phyloP scores from a whole-genome alignment of 2,888 invertebrate genomes.

The Campaea margaritaria region DNA sequence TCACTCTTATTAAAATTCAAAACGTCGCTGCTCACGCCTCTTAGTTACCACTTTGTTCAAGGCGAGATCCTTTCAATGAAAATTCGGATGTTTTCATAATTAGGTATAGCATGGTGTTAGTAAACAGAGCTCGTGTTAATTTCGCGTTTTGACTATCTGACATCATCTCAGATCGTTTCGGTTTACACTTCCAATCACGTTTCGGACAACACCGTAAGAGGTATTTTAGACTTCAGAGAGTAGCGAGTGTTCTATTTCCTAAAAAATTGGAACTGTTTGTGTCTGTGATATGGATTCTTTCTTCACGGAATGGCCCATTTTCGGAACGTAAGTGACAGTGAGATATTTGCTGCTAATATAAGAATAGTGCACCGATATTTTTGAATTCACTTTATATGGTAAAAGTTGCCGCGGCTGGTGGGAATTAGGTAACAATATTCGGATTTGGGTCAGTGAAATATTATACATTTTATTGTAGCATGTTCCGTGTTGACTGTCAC shows the following conservation, averaged over 20 bases:
- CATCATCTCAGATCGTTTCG: conserved; percentile 75
- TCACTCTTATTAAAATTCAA: conserved; percentile 26
- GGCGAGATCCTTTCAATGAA: conserved; percentile 29
- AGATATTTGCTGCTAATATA: not conserved
- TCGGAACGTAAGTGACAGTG: conserved; percentile 23
- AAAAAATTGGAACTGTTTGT: conserved; percentile 36
- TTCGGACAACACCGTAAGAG: conserved; percentile 38
- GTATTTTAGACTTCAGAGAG: conserved; percentile 43
- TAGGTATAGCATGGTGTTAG: conserved; percentile 54
- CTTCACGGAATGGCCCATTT: conserved; percentile 49
- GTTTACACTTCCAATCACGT: conserved; percentile 68
- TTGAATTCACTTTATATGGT: too few relatives aligned
- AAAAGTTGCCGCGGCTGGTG: too few relatives aligned
- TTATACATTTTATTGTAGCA: too few relatives aligned
- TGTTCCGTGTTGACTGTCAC: too few relatives aligned
- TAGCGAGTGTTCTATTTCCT: conserved; percentile 30
- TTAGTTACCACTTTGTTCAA: conserved; percentile 22
- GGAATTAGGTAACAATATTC: not conserved
- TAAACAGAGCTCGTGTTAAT: conserved; percentile 61
- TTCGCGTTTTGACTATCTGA: conserved; percentile 62
- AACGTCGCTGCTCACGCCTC: conserved; percentile 8
- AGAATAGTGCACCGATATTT: not conserved
- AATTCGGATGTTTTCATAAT: conserved; percentile 51
- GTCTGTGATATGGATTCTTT: conserved; percentile 52
- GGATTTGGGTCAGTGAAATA: not conserved